phyloP scores from a whole-genome alignment of 2,797 vertebrate species.

The Esox masquinongy region DNA sequence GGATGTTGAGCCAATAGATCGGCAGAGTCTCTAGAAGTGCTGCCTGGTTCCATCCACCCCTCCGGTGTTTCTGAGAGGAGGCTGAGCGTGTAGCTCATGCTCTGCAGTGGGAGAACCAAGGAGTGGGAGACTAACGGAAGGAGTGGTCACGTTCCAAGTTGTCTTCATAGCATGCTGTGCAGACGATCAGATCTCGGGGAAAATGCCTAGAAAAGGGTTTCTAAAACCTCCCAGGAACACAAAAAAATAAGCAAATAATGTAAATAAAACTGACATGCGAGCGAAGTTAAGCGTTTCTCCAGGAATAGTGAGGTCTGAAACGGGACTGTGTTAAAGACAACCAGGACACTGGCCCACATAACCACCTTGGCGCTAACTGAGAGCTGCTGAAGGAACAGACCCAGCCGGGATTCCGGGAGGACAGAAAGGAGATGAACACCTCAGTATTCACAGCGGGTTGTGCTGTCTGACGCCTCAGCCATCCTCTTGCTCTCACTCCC shows the following conservation, averaged over 20 bases:
- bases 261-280: background rate
- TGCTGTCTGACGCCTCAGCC: slow-evolving; percentile 35
- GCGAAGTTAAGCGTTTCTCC: background rate
- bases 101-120: background rate
- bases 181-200: background rate
- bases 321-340: background rate
- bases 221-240: background rate
- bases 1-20: slow-evolving; percentile 13
- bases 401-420: slow-evolving; percentile 7
- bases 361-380: background rate
- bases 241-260: background rate
- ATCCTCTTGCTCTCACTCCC: slow-evolving; percentile 24
- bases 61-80: background rate
- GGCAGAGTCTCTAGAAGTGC: background rate
- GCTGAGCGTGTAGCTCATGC: background rate
- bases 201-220: background rate
- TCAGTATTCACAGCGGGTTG: slow-evolving; percentile 57
- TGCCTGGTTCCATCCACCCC: background rate
- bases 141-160: background rate
- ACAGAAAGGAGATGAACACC: slow-evolving; percentile 2
- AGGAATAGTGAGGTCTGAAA: background rate
- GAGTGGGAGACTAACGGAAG: background rate
- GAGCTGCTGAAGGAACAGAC: slow-evolving; percentile 11
- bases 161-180: background rate
- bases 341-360: background rate